Evolutionary conservation across 2,888 invertebrate genomes (phyloP).

Genomic region (Platypus cylindrus): DNA sequence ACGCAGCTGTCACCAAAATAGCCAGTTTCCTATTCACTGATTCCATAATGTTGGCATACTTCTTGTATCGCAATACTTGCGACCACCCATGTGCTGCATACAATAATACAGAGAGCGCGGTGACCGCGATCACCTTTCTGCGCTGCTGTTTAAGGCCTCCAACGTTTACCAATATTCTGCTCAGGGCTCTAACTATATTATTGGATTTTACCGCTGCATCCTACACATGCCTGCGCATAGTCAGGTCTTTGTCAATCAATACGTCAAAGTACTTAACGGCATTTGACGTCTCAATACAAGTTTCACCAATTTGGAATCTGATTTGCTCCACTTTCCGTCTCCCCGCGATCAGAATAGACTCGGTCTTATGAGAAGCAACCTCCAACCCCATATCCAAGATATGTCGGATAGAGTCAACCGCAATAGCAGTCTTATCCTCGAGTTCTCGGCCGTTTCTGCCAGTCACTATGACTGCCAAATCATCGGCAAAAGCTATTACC

Average conservation of each 20-base stretch:
- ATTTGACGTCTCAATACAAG: too few species aligned
- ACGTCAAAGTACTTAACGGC: conserved; percentile 2
- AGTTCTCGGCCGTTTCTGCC: too few species aligned
- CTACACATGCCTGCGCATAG: background rate
- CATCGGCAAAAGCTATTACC: too few species aligned
- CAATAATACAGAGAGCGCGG: background rate
- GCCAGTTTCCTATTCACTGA: background rate
- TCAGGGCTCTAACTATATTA: background rate
- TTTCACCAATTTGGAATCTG: too few species aligned
- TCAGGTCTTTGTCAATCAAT: conserved; percentile 1
- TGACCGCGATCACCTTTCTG: background rate
- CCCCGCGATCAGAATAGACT: too few species aligned
- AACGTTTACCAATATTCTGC: background rate
- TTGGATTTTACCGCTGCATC: background rate
- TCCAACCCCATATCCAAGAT: too few species aligned
- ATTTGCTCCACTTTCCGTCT: too few species aligned
- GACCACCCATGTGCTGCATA: conserved; percentile 1
- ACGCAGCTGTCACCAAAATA: background rate
- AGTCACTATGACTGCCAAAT: too few species aligned
- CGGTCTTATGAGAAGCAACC: too few species aligned
- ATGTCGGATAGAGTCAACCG: too few species aligned
- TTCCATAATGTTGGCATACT: background rate
- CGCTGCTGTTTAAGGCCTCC: background rate
- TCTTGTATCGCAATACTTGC: background rate
- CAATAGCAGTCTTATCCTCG: too few species aligned